phyloP scores from a whole-genome alignment of 2,888 invertebrate genomes.

The Acanthococcus lagerstroemiae region DNA sequence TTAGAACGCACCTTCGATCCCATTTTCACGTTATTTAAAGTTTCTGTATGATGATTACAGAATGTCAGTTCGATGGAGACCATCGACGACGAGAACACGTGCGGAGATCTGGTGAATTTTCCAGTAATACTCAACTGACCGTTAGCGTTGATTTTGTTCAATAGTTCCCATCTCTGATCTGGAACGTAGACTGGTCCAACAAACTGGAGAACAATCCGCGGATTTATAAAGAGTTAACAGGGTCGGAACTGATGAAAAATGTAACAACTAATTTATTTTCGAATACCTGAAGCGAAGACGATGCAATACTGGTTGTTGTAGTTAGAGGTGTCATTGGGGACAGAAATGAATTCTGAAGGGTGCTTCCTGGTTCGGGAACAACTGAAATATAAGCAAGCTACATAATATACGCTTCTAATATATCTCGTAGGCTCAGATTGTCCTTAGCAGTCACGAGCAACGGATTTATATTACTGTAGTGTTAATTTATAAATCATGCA shows the following conservation, averaged over 20 bases:
- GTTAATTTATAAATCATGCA: too few relatives aligned
- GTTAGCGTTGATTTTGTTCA: slow-evolving; percentile 61
- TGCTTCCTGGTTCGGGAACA: neutral
- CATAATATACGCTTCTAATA: too few relatives aligned
- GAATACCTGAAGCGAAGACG: slow-evolving; percentile 18
- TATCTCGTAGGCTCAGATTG: too few relatives aligned
- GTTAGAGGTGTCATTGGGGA: slow-evolving; percentile 13
- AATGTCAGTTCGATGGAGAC: slow-evolving; percentile 69
- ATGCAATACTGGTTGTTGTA: neutral
- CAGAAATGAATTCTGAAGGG: slow-evolving; percentile 2
- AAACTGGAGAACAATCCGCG: slow-evolving; percentile 4
- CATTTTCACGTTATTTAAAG: slow-evolving; percentile 56
- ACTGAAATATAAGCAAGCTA: slow-evolving; percentile 27
- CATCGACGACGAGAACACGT: slow-evolving; percentile 72
- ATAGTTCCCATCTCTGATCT: slow-evolving; percentile 51
- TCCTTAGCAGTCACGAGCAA: too few relatives aligned
- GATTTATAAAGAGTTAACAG: too few relatives aligned
- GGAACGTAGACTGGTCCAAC: slow-evolving; percentile 38
- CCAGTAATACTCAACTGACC: slow-evolving; percentile 54
- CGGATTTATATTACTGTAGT: too few relatives aligned
- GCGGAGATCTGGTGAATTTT: slow-evolving; percentile 66
- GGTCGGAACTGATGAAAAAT: neutral
- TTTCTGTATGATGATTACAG: slow-evolving; percentile 58
- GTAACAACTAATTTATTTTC: neutral
- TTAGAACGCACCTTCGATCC: slow-evolving; percentile 57